phyloP scores from a whole-genome alignment of 1,140 invertebrate species.

The Cyclargus thomasi region DNA sequence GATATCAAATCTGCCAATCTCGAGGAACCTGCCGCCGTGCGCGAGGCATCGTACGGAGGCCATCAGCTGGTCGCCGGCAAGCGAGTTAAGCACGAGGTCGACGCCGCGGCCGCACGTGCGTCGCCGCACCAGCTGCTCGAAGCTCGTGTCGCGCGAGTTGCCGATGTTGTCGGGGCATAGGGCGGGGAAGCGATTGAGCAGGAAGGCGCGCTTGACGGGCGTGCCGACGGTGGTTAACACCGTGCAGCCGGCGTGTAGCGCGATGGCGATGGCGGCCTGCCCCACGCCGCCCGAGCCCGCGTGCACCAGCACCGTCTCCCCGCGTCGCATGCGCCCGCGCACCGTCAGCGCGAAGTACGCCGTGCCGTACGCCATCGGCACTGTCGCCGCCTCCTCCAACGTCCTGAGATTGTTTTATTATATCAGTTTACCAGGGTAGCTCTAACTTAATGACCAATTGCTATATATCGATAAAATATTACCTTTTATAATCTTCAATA shows the following conservation, averaged over 20 bases:
- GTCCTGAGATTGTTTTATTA: slow-evolving; percentile 72
- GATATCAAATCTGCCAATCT: slow-evolving; percentile 90
- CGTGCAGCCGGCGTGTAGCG: slow-evolving; percentile 87
- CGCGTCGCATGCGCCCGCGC: slow-evolving; percentile 87
- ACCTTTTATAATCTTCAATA: no score
- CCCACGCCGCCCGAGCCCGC: slow-evolving; percentile 97
- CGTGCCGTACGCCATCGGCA: slow-evolving; percentile 96
- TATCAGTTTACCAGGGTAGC: no score
- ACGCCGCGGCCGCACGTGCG: slow-evolving; percentile 91
- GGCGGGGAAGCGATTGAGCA: slow-evolving; percentile 90
- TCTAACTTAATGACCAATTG: no score
- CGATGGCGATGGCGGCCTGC: slow-evolving; percentile 95
- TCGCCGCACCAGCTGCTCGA: slow-evolving; percentile 89
- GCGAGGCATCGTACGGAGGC: slow-evolving; percentile 94
- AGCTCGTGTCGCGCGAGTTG: slow-evolving; percentile 93
- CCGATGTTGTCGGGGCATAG: slow-evolving; percentile 89
- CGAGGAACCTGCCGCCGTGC: slow-evolving; percentile 92
- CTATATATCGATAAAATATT: no score
- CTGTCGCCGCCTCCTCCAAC: slow-evolving; percentile 93
- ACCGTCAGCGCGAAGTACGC: slow-evolving; percentile 92
- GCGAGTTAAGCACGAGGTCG: slow-evolving; percentile 94
- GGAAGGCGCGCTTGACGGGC: slow-evolving; percentile 90
- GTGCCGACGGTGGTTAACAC: slow-evolving; percentile 94
- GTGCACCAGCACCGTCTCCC: slow-evolving; percentile 93
- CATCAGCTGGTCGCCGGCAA: slow-evolving; percentile 94